Conservation (phyloP, 1,140 invertebrate genomes). For the Eufriesea mexicana region DNA sequence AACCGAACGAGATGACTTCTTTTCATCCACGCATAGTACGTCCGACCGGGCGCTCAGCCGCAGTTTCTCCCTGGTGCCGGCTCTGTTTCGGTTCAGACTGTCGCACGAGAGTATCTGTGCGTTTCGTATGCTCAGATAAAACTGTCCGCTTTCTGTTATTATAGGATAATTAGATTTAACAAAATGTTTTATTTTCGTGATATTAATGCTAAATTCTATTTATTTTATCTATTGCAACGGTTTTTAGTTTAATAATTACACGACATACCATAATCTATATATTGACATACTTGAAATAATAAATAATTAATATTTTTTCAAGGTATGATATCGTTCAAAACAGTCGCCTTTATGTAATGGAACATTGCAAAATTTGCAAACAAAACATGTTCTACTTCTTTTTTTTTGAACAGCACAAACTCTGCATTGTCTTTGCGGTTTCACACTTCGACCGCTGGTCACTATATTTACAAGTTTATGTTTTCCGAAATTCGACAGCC, state of each 20-base stretch:
- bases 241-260: too few relatives aligned
- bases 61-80: too few relatives aligned
- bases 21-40: too few relatives aligned
- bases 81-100: neutral
- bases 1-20: too few relatives aligned
- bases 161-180: neutral
- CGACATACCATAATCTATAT: too few relatives aligned
- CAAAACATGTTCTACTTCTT: neutral
- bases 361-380: neutral
- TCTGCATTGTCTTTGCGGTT: neutral
- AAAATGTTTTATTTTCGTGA: too few relatives aligned
- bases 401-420: neutral
- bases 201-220: neutral
- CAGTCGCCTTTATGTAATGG: too few relatives aligned
- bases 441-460: neutral
- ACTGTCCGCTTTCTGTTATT: neutral
- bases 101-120: too few relatives aligned
- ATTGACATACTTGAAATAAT: neutral
- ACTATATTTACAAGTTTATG: conserved; percentile 37
- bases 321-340: too few relatives aligned
- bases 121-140: too few relatives aligned
- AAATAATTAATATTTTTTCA: conserved; percentile 6
- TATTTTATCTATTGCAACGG: neutral
- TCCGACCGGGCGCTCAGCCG: too few relatives aligned
- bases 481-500: too few relatives aligned